Evolutionary conservation across 1,140 invertebrate species (phyloP).

Genomic region (Uloborus diversus): DNA sequence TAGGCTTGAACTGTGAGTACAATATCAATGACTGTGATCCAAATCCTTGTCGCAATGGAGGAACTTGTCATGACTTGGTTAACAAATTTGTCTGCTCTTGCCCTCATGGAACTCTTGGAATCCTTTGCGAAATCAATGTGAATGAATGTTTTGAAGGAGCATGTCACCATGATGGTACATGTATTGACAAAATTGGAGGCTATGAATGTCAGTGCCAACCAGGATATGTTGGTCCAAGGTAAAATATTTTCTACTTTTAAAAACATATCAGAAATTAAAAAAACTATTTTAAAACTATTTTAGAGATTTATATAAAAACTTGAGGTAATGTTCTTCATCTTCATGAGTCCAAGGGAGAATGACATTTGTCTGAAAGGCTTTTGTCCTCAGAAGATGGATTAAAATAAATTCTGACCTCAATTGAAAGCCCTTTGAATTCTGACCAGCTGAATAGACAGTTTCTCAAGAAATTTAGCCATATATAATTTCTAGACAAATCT

Average conservation of each 20-base stretch:
- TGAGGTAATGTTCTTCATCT: too few relatives aligned
- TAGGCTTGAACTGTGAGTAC: slow-evolving; percentile 86
- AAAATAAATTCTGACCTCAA: too few relatives aligned
- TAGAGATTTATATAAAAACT: too few relatives aligned
- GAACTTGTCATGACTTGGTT: slow-evolving; percentile 92
- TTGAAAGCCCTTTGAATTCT: too few relatives aligned
- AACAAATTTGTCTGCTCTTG: slow-evolving; percentile 79
- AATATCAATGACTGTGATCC: slow-evolving; percentile 90
- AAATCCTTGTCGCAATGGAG: slow-evolving; percentile 86
- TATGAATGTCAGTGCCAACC: slow-evolving; percentile 91
- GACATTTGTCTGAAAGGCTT: too few relatives aligned
- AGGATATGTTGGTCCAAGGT: slow-evolving; percentile 84
- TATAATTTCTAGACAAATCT: too few relatives aligned
- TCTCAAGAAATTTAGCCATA: too few relatives aligned
- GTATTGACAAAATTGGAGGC: slow-evolving; percentile 67
- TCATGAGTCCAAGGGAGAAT: too few relatives aligned
- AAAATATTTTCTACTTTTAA: slow-evolving; percentile 1
- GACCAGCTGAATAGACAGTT: too few relatives aligned
- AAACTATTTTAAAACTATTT: too few relatives aligned
- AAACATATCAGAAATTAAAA: too few relatives aligned
- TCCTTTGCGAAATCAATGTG: slow-evolving; percentile 88
- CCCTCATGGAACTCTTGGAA: slow-evolving; percentile 86
- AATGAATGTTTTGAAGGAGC: slow-evolving; percentile 86
- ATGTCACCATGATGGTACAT: slow-evolving; percentile 93
- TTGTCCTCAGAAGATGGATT: too few relatives aligned